A percentile compares a stretch with the other conserved stretches of the same genome.
These are phyloP conservation scores for Catostomus latipinnis DNA, from an alignment of 2,797 vertebrate genomes.

Conservation along the genomic window DNA sequence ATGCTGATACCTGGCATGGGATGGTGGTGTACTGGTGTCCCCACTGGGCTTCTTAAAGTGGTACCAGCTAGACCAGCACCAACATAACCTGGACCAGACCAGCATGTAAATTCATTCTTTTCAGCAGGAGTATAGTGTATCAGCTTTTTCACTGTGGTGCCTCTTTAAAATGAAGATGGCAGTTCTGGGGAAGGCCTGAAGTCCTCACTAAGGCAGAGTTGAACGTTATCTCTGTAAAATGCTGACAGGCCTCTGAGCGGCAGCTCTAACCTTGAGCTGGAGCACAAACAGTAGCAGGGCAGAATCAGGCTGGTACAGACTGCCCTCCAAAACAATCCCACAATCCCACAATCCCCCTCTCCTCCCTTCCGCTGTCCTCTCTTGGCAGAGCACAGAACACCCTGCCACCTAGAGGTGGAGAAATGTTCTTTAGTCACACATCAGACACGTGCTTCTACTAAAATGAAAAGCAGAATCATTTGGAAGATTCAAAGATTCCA, in stretches of 20 bases:
- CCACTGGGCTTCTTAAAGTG: too few species aligned
- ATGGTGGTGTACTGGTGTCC: too few species aligned
- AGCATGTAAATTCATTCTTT: too few species aligned
- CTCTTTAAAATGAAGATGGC: constrained; percentile 10
- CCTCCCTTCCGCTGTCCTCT: neutral
- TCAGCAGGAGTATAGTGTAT: neutral
- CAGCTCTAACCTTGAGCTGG: constrained; percentile 55
- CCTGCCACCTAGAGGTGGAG: constrained; percentile 48
- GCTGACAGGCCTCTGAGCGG: constrained; percentile 47
- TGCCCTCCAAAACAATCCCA: constrained; percentile 53
- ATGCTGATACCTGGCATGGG: too few species aligned
- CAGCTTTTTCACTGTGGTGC: constrained; percentile 14
- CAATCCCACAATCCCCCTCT: constrained; percentile 42
- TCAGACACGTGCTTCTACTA: neutral
- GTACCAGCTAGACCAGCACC: too few species aligned
- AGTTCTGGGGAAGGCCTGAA: constrained; percentile 17
- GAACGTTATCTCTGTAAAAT: constrained; percentile 55
- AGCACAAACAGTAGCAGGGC: constrained; percentile 58
- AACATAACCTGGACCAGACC: too few species aligned
- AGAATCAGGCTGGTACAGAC: constrained; percentile 51
- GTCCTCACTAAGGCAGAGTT: constrained; percentile 53
- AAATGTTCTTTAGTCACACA: neutral
- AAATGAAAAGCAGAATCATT: neutral
- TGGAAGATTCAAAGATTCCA: neutral
- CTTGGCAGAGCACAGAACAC: neutral